A percentile compares a stretch with the other conserved stretches of the same genome.
phyloP scores from a whole-genome alignment of 1,140 invertebrate species.

The Ceratina japonica region DNA sequence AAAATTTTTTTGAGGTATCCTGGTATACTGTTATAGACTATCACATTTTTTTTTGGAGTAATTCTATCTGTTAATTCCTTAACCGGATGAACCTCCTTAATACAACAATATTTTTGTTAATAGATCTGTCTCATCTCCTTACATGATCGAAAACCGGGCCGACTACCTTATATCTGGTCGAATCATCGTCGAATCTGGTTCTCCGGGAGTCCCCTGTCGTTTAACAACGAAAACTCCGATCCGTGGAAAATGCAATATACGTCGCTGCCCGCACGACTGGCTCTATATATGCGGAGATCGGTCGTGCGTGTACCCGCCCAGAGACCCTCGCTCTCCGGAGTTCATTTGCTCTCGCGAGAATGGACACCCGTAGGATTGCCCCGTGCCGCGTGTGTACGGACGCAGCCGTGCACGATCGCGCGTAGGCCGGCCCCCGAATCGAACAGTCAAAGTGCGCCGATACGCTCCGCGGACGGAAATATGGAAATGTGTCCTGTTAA shows the following conservation, averaged over 20 bases:
- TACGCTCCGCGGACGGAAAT: background rate
- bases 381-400: background rate
- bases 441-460: constrained; percentile 8
- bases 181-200: constrained; percentile 17
- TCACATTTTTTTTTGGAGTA: too few species aligned
- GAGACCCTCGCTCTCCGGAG: background rate
- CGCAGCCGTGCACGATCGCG: background rate
- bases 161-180: too few species aligned
- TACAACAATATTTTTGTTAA: too few species aligned
- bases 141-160: too few species aligned
- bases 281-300: constrained; percentile 17
- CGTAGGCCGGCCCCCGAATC: background rate
- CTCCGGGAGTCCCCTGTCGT: background rate
- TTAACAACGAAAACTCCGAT: constrained; percentile 9
- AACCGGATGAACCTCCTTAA: too few species aligned
- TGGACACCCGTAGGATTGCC: constrained; percentile 21
- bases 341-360: constrained; percentile 52
- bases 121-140: too few species aligned
- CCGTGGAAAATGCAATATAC: constrained; percentile 40
- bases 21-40: too few species aligned
- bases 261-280: constrained; percentile 28
- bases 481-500: background rate
- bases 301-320: constrained; percentile 37
- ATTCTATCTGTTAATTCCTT: too few species aligned
- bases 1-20: too few species aligned